These are phyloP conservation scores for Sycobia sp. DNA, from an alignment of 1,140 invertebrate genomes.

Conservation along the genomic window DNA sequence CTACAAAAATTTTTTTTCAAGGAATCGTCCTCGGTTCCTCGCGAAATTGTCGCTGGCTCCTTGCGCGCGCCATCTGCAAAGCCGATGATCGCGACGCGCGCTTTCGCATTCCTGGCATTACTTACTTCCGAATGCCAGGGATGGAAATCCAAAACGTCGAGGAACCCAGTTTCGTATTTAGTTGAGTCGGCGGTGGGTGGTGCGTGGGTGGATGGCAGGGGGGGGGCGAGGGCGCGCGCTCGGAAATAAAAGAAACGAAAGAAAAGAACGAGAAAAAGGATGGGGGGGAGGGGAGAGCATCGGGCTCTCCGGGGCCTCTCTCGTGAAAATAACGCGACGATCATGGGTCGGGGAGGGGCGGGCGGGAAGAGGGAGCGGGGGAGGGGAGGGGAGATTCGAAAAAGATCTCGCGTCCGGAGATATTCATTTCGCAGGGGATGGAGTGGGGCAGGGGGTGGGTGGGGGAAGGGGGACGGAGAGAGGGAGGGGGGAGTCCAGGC, in stretches of 20 bases:
- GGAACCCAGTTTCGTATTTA: constrained; percentile 21
- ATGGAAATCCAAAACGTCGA: constrained; percentile 29
- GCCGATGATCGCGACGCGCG: too few species aligned
- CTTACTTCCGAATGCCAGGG: constrained; percentile 33
- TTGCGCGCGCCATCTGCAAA: background rate
- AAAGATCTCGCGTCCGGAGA: background rate
- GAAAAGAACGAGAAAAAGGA: constrained; percentile 2
- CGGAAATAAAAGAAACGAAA: constrained; percentile 27
- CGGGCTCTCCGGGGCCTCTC: background rate
- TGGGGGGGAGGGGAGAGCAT: constrained; percentile 2
- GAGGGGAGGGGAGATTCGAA: background rate
- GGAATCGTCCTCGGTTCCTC: too few species aligned
- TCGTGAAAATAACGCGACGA: constrained; percentile 12
- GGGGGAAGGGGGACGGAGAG: background rate
- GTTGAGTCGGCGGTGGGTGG: background rate
- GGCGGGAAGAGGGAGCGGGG: background rate
- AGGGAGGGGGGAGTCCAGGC: background rate
- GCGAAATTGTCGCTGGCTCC: background rate
- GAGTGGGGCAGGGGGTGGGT: background rate
- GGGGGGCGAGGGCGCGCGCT: background rate
- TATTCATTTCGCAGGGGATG: too few species aligned
- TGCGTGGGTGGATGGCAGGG: background rate
- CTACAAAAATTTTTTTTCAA: too few species aligned
- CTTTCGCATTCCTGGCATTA: constrained; percentile 27
- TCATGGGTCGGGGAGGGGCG: background rate